Base-by-base conservation (phyloP, 2,113 vertebrate genomes). In the Plectropomus leopardus region DNA sequence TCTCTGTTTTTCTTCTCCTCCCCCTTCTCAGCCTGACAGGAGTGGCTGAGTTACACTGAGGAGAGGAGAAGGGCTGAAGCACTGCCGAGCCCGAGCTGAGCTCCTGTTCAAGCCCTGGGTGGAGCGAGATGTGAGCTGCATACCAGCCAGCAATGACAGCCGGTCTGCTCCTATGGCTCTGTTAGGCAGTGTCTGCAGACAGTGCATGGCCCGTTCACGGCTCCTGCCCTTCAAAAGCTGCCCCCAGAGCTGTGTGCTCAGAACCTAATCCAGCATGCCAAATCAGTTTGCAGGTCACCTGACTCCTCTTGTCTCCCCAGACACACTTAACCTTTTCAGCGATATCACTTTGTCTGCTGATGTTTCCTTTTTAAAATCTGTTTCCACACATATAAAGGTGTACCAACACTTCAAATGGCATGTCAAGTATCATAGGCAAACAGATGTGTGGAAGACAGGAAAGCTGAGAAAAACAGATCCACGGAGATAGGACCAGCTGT, bases 111-210 rank as follows among this genome's bases (percentile, higher is more conserved):
- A 87, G 86, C 71, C 76, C 80, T 61, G 67, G 80, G 78, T 78
- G 69, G 81, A 82, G 76, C 34, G 26, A 69, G 85, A 89, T 90
- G 89, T 87, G 89, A 91, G 80, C 73, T 78, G 90, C 87, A 92
- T 88, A 87, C 80, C 26, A 73, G 86, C 65, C 67, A 54, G 63
- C 70, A 72, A 66, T 88, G 85, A 87, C 87, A 89, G 82, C 59
- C 76, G 68, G 69, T 63, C 86, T 84, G 76, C 84, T 77, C 60
- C 82, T 82, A 32, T 60, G 72, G 68, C 80, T 87, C 74, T 78
- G 81, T 89, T 85, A 82, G 76, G 72, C 75, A 71, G 73, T 21
- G 78, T 87, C 83, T 86, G 82, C 74, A 90, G 82, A 84, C 76
- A 61, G 85, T 72, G 70, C 74, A 57, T 23, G 57, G 84, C 72